Conservation (phyloP, 2,888 invertebrate species). For the Lasioglossum oenotherae region DNA sequence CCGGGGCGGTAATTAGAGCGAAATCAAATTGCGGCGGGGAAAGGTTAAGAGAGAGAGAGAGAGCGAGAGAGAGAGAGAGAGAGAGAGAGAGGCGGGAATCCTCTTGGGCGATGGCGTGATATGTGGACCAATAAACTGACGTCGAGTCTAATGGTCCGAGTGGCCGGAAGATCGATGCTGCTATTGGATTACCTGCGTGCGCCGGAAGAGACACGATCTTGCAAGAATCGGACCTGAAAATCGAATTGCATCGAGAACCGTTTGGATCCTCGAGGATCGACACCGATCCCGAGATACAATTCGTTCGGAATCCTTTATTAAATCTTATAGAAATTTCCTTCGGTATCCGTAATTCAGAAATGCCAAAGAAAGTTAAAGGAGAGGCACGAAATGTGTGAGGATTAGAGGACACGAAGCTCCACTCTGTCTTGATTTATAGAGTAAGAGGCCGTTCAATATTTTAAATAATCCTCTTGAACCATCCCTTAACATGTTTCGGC, state of each 20-base stretch:
- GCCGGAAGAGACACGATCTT: constrained; percentile 37
- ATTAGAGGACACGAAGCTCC: neutral
- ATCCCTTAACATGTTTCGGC: neutral
- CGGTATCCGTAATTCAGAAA: neutral
- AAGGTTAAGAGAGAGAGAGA: constrained; percentile 54
- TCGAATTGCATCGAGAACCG: neutral
- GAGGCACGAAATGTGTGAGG: neutral
- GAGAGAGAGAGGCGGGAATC: constrained; percentile 57
- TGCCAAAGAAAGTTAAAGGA: neutral
- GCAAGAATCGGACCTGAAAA: constrained; percentile 9
- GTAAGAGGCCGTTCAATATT: neutral
- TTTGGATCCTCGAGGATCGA: neutral
- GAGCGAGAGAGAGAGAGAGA: constrained; percentile 38
- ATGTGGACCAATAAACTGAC: constrained; percentile 83
- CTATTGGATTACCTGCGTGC: constrained; percentile 78
- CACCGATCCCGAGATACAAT: neutral
- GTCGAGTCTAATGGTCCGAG: constrained; percentile 80
- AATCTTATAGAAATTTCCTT: neutral
- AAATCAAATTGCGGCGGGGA: constrained; percentile 61
- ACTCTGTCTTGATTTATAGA: neutral
- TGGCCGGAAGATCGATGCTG: constrained; percentile 80
- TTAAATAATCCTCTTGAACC: neutral
- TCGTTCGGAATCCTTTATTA: neutral
- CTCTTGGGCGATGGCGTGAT: constrained; percentile 79
- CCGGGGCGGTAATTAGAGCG: constrained; percentile 61